Percentiles rank a stretch among this genome's conserved stretches.
Evolutionary conservation across 2,797 vertebrate species (phyloP).

Genomic region (Podargus strigoides): DNA sequence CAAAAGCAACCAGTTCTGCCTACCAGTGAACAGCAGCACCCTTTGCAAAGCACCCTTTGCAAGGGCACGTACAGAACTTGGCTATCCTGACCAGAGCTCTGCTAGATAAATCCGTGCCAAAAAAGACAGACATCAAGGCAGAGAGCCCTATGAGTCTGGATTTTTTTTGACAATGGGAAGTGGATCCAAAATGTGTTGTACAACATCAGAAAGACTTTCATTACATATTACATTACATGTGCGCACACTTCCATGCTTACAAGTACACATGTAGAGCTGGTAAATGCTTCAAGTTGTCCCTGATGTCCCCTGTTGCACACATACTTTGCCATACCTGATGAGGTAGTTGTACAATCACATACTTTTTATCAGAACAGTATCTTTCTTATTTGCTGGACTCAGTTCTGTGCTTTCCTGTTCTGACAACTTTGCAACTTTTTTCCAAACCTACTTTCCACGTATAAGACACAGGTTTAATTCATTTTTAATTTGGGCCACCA

Average conservation of each 20-base stretch:
- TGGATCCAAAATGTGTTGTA: background rate
- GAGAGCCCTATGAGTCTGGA: background rate
- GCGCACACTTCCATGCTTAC: background rate
- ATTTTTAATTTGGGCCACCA: background rate
- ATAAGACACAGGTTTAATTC: background rate
- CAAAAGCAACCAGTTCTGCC: background rate
- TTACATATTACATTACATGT: background rate
- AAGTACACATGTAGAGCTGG: background rate
- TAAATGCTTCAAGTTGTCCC: background rate
- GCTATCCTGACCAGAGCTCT: background rate
- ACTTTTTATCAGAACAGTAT: background rate
- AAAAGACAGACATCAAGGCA: background rate
- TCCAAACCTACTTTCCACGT: background rate
- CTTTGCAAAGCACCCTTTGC: background rate
- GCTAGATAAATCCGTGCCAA: background rate
- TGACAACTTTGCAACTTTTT: background rate
- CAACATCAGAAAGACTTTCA: background rate
- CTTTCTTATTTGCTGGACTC: background rate
- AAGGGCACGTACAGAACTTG: background rate
- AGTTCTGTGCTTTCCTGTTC: background rate
- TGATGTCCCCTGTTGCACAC: fast-evolving
- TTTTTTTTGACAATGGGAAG: background rate
- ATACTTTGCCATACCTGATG: background rate
- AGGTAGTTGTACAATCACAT: background rate
- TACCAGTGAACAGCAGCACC: background rate